Conservation (phyloP, 1,140 invertebrate genomes). For the Zaprionus nigranus region DNA sequence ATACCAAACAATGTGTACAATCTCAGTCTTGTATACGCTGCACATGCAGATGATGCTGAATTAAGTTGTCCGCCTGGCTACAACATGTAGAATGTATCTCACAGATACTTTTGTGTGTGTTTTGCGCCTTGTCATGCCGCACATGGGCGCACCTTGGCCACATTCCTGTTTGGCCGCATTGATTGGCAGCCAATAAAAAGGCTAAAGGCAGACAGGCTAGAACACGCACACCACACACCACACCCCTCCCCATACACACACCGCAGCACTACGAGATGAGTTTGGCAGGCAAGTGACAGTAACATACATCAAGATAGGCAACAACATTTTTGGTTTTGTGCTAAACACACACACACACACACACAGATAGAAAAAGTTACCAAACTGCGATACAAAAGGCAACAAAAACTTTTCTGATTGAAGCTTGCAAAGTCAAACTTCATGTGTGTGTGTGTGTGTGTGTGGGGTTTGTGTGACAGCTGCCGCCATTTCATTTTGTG, state of each 20-base stretch:
- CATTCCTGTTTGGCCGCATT: constrained; percentile 52
- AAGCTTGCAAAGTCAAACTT: constrained; percentile 66
- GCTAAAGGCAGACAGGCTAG: constrained; percentile 34
- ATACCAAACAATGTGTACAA: constrained; percentile 1
- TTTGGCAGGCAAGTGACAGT: constrained; percentile 60
- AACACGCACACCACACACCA: constrained; percentile 7
- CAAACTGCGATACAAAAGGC: constrained; percentile 55
- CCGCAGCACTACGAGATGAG: constrained; percentile 16
- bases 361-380: constrained; percentile 30
- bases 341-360: constrained; percentile 34
- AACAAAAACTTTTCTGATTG: constrained; percentile 76
- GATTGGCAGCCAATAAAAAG: constrained; percentile 72
- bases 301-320: constrained; percentile 62
- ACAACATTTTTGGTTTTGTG: constrained; percentile 33
- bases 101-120: constrained; percentile 60
- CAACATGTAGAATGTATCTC: constrained; percentile 26
- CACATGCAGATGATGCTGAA: constrained; percentile 32
- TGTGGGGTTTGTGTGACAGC: constrained; percentile 61
- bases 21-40: constrained; percentile 21
- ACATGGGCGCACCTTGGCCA: constrained; percentile 44
- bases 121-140: constrained; percentile 59
- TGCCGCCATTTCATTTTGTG: constrained; percentile 77
- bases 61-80: constrained; percentile 57
- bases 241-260: neutral
- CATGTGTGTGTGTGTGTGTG: constrained; percentile 18